These are phyloP conservation scores for Hemaris fuciformis DNA, from an alignment of 2,888 invertebrate species.

Conservation along the genomic window DNA sequence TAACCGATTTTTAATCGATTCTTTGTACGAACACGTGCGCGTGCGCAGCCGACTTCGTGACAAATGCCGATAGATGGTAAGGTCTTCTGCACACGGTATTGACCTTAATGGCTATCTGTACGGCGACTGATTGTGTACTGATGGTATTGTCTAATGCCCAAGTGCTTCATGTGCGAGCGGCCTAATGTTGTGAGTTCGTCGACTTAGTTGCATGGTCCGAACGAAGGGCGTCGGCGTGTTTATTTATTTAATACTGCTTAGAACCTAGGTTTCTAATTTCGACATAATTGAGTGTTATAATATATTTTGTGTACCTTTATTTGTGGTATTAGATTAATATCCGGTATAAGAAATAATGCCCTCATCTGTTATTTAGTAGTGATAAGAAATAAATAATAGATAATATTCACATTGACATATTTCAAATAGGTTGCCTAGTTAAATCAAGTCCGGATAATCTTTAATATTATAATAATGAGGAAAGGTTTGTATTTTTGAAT, in stretches of 20 bases:
- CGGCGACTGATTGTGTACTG: neutral
- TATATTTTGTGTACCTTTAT: too few species aligned
- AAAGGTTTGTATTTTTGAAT: too few species aligned
- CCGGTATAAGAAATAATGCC: too few species aligned
- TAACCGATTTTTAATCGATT: neutral
- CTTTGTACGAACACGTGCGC: constrained; percentile 1
- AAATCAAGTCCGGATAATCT: too few species aligned
- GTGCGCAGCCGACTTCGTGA: constrained; percentile 6
- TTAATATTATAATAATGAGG: too few species aligned
- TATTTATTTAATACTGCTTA: neutral
- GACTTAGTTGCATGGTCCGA: neutral
- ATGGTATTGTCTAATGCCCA: neutral
- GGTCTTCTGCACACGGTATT: constrained; percentile 10
- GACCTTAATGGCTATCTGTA: constrained; percentile 9
- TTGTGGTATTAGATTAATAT: too few species aligned
- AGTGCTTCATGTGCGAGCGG: neutral
- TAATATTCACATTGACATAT: too few species aligned
- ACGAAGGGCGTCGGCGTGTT: neutral
- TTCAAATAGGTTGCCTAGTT: too few species aligned
- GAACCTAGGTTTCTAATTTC: neutral
- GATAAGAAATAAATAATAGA: too few species aligned
- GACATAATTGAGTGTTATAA: too few species aligned
- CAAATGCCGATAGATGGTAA: neutral
- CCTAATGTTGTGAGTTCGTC: constrained; percentile 12
- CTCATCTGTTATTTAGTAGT: too few species aligned